Conservation (phyloP, 2,797 vertebrate species). For the Anguilla anguilla region DNA sequence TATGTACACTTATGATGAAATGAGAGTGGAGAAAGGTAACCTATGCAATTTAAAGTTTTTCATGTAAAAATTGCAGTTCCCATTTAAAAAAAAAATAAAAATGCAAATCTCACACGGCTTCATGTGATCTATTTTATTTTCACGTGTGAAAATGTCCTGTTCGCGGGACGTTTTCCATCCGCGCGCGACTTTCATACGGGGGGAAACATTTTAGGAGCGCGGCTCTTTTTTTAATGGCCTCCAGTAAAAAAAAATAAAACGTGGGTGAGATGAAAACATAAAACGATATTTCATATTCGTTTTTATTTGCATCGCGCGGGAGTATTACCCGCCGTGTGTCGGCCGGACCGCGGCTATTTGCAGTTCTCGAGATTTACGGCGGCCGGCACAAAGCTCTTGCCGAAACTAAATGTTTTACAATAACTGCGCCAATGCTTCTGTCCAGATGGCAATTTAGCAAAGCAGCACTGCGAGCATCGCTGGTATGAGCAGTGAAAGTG, state of each 20-base stretch:
- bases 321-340: background rate
- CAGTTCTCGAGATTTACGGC: conserved; percentile 1
- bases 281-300: background rate
- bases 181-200: too few species aligned
- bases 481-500: background rate
- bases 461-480: background rate
- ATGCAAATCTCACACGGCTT: too few species aligned
- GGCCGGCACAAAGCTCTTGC: background rate
- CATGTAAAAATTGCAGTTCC: too few species aligned
- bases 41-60: too few species aligned
- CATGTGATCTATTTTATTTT: too few species aligned
- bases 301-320: background rate
- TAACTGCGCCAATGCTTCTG: conserved; percentile 1
- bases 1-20: too few species aligned
- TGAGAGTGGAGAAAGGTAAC: too few species aligned
- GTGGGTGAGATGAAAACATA: background rate
- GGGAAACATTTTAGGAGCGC: too few species aligned
- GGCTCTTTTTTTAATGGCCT: background rate
- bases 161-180: too few species aligned
- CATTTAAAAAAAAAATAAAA: too few species aligned
- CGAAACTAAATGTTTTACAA: conserved; percentile 22
- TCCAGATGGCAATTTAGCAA: conserved; percentile 12
- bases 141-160: too few species aligned
- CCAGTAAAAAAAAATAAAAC: background rate
- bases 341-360: background rate